Percentiles rank a stretch among this genome's conserved stretches.
These are phyloP conservation scores for Phylloscopus trochiloides DNA, from an alignment of 2,113 vertebrate genomes.

Conservation along the genomic window DNA sequence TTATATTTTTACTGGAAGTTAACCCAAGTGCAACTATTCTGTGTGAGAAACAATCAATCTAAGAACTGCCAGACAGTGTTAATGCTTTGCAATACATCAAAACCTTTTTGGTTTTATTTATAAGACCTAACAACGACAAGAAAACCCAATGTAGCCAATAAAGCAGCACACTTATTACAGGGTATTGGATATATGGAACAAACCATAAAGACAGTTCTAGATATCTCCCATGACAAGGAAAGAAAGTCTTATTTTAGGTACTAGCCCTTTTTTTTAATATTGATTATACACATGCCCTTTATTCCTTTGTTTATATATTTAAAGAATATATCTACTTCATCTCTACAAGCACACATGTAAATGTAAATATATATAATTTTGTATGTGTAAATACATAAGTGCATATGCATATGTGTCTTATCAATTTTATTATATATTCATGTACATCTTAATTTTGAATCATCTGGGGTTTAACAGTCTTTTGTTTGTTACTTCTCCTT, in stretches of 20 bases:
- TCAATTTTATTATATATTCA: background rate
- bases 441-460: background rate
- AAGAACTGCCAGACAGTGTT: background rate
- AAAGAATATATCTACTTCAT: background rate
- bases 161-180: background rate
- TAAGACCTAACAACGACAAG: background rate
- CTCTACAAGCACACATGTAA: background rate
- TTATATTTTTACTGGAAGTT: background rate
- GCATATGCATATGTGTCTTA: background rate
- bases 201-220: background rate
- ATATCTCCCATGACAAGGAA: background rate
- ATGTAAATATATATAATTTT: background rate
- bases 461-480: background rate
- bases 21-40: background rate
- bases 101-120: background rate
- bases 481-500: background rate
- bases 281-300: background rate
- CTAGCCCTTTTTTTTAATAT: background rate
- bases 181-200: background rate
- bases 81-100: background rate
- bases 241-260: background rate
- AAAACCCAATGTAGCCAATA: background rate
- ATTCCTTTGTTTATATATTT: background rate
- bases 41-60: background rate
- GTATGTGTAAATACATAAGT: background rate